Evolutionary conservation across 2,797 vertebrate genomes (phyloP).

Genomic region (Bradypodion pumilum): DNA sequence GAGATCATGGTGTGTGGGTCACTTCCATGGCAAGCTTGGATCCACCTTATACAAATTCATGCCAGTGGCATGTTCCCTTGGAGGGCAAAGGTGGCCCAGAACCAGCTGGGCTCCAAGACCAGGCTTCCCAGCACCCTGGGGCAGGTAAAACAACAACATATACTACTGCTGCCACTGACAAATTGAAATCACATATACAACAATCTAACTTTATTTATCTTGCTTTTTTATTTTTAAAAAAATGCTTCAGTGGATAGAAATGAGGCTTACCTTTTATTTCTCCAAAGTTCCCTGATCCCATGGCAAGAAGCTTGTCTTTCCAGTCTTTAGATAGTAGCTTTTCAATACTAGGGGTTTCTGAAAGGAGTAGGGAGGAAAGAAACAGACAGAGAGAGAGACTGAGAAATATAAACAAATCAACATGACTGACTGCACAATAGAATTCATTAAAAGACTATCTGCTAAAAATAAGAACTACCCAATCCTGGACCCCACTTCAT

Average conservation of each 20-base stretch:
- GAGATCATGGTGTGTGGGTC: too few relatives aligned
- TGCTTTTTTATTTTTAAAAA: too few relatives aligned
- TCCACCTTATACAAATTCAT: too few relatives aligned
- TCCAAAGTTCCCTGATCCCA: conserved; percentile 98
- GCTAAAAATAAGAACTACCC: conserved; percentile 89
- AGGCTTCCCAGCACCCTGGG: too few relatives aligned
- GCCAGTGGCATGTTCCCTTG: too few relatives aligned
- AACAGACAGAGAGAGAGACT: conserved; percentile 49
- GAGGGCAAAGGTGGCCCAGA: too few relatives aligned
- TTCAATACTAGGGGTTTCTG: conserved; percentile 98
- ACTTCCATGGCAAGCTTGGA: too few relatives aligned
- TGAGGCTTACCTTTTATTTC: conserved; percentile 95
- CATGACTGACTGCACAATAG: conserved; percentile 89
- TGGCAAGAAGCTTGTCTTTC: conserved; percentile 99
- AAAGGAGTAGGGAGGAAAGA: conserved; percentile 71
- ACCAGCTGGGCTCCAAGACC: too few relatives aligned
- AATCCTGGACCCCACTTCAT: conserved; percentile 78
- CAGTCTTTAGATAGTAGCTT: conserved; percentile 99
- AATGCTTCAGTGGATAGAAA: conserved; percentile 45
- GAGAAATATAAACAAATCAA: conserved; percentile 79
- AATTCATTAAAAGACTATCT: conserved; percentile 96
- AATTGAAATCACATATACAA: conserved; percentile 42
- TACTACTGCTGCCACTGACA: too few relatives aligned
- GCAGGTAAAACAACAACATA: too few relatives aligned
- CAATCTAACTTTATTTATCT: conserved; percentile 14